Conservation (phyloP, 2,888 invertebrate genomes). For the Archaeoteleia sp. region DNA sequence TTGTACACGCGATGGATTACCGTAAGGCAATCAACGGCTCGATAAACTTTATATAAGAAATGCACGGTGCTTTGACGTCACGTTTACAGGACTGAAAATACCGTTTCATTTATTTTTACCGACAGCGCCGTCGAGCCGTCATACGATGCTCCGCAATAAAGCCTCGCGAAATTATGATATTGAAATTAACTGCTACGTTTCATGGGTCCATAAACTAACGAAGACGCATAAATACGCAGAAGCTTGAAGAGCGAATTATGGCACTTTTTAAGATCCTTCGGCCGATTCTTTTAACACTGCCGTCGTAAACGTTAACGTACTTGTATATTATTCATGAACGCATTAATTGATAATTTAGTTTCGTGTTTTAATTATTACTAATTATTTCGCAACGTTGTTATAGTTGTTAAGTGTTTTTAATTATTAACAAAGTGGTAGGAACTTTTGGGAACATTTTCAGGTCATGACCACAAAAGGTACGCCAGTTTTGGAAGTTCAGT, state of each 20-base stretch:
- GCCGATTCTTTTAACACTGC: constrained; percentile 14
- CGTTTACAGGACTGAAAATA: constrained; percentile 28
- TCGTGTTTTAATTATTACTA: no score
- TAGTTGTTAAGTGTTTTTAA: no score
- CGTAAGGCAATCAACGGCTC: constrained; percentile 31
- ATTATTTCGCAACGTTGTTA: neutral
- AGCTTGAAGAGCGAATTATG: constrained; percentile 6
- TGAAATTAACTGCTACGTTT: constrained; percentile 33
- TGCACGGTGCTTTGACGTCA: constrained; percentile 10
- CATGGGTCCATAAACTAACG: constrained; percentile 24
- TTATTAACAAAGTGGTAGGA: no score
- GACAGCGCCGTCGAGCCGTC: constrained; percentile 1
- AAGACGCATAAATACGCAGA: constrained; percentile 24
- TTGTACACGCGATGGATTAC: constrained; percentile 42
- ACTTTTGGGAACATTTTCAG: no score
- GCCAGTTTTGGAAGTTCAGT: no score
- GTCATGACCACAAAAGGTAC: no score
- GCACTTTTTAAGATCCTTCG: constrained; percentile 29
- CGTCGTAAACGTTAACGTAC: constrained; percentile 48
- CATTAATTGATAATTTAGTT: no score
- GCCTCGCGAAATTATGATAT: constrained; percentile 29
- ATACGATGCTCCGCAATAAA: constrained; percentile 12
- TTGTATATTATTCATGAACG: constrained; percentile 23
- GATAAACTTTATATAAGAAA: constrained; percentile 29
- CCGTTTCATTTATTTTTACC: constrained; percentile 34